phyloP scores from a whole-genome alignment of 2,113 vertebrate species.

The Perognathus longimembris region DNA sequence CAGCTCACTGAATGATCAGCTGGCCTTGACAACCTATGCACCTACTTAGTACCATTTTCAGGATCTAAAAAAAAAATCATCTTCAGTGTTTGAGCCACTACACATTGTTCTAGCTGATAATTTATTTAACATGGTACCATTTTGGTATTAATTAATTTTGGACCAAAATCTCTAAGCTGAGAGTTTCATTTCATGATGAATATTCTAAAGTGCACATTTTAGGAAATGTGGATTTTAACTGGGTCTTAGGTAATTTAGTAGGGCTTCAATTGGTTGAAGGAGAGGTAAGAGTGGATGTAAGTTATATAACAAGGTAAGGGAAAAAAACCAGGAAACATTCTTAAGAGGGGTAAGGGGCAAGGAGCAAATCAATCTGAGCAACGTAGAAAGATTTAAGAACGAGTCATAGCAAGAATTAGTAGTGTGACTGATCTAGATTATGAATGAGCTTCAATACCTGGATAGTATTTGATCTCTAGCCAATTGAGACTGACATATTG shows the following conservation, averaged over 20 bases:
- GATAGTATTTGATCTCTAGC: constrained; percentile 22
- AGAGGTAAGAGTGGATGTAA: background rate
- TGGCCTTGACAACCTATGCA: background rate
- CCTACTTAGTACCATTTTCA: background rate
- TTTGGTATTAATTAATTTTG: background rate
- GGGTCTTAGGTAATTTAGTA: background rate
- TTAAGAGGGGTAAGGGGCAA: background rate
- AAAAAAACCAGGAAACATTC: background rate
- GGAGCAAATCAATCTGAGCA: background rate
- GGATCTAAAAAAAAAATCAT: background rate
- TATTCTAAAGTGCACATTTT: background rate
- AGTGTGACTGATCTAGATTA: background rate
- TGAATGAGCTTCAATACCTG: background rate
- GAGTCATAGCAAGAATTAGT: background rate
- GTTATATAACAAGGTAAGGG: background rate
- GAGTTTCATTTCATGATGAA: background rate
- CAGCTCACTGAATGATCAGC: background rate
- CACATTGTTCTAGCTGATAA: background rate
- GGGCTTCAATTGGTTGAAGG: background rate
- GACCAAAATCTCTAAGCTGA: background rate
- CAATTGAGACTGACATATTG: background rate
- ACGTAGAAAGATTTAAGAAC: constrained; percentile 1
- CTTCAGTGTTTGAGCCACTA: background rate
- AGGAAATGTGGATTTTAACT: constrained; percentile 3
- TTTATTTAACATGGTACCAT: background rate